A percentile compares a stretch with the other conserved stretches of the same genome.
These are phyloP conservation scores for Cinclus mexicanus DNA, from an alignment of 2,113 vertebrate genomes.

Conservation along the genomic window DNA sequence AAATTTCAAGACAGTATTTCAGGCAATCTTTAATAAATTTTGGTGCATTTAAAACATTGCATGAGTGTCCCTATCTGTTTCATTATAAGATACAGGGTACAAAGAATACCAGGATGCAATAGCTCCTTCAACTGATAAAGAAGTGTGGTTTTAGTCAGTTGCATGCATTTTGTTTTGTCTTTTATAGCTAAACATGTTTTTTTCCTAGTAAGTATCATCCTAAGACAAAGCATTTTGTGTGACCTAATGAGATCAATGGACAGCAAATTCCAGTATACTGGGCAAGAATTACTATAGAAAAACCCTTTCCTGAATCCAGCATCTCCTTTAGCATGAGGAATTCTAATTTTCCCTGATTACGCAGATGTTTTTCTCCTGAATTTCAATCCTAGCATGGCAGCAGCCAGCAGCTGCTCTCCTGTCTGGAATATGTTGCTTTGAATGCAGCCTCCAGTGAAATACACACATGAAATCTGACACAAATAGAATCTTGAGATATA, in stretches of 20 bases:
- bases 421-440: neutral
- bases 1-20: neutral
- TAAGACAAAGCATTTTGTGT: neutral
- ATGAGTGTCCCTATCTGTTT: neutral
- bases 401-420: neutral
- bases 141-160: neutral
- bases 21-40: neutral
- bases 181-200: neutral
- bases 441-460: conserved; percentile 1
- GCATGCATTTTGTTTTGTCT: neutral
- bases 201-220: neutral
- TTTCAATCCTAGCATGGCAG: neutral
- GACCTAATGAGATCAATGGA: neutral
- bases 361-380: neutral
- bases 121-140: neutral
- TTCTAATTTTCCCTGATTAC: neutral
- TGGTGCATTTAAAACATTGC: neutral
- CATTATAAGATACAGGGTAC: neutral
- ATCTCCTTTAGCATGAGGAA: neutral
- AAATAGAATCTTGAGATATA: conserved; percentile 21
- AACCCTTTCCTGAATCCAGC: neutral
- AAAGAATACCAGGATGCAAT: neutral
- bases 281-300: neutral
- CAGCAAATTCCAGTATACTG: neutral
- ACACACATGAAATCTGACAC: neutral